These are phyloP conservation scores for Horisme vitalbata DNA, from an alignment of 2,888 invertebrate species.

Conservation along the genomic window DNA sequence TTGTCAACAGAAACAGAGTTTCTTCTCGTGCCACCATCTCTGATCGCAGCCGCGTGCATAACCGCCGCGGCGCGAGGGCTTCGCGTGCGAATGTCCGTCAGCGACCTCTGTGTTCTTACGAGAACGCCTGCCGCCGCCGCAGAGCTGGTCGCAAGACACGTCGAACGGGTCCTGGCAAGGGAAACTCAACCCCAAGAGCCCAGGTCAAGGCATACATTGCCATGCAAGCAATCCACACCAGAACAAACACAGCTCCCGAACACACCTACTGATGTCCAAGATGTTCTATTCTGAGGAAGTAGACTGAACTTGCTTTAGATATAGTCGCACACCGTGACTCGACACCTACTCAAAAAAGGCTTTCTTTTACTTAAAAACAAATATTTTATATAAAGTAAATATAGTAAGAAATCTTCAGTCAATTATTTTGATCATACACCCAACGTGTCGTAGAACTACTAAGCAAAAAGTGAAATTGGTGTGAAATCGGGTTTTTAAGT, in stretches of 20 bases:
- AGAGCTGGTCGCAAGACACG: constrained; percentile 80
- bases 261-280: constrained; percentile 86
- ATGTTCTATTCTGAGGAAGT: constrained; percentile 79
- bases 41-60: constrained; percentile 87
- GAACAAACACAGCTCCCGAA: constrained; percentile 75
- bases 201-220: constrained; percentile 53
- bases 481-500: too few species aligned
- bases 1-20: constrained; percentile 87
- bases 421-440: too few species aligned
- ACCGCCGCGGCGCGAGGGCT: constrained; percentile 86
- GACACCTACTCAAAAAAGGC: too few species aligned
- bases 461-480: too few species aligned
- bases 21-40: constrained; percentile 86
- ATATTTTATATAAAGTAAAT: too few species aligned
- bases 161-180: constrained; percentile 83
- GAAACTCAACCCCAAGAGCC: constrained; percentile 79
- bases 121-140: constrained; percentile 75
- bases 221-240: constrained; percentile 56
- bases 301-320: neutral
- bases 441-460: too few species aligned
- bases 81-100: constrained; percentile 70
- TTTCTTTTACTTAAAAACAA: too few species aligned
- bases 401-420: neutral
- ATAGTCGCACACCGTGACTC: too few species aligned
- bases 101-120: constrained; percentile 72